Base-by-base conservation (phyloP, 2,797 vertebrate genomes). In the Brachyalestes nurse region DNA sequence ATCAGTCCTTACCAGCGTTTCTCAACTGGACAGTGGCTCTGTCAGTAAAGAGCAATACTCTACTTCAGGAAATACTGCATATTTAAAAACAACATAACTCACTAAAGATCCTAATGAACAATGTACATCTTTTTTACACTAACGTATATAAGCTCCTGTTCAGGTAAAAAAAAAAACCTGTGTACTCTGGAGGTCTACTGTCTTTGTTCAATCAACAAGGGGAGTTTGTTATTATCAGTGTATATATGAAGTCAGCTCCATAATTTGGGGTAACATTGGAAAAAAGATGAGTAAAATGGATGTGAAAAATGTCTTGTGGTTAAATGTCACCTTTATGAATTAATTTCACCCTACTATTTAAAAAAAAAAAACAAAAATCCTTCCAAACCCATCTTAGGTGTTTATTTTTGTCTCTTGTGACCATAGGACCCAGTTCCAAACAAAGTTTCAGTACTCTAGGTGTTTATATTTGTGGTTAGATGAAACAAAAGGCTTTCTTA, bases 1-100 rank as follows among this genome's bases (percentile, higher is more conserved):
- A 47, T 25, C 45, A 79, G 16, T 70, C 72, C 62, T 74, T 60
- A 38, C 14, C 51, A 77, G 40, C 53, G 57, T 66, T 49, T 69
- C 73, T 65, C 6, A 66, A 66, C 75, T 74, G 69, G 51, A 53
- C 23, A 10, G 17, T 21, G 13, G 13, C 45, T 47, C 2, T 12
- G 12, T 47, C 45, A 47, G 9, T 12, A 12, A 47, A 47, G 45
- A 51, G 67, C 75, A 69, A 72, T 66, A 70, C 62, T 70, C 23
- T 62, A 38, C 51, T 49, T 9, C 12, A 53, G 67, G 51, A 75
- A 34, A 25, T 47, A 57, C 51, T 51, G 60, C 23, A 65, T 64
- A 38, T 38, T 40, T n/a, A 49, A 65, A 58, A 71, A 49, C 21
- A 55, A 49, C 1, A 49, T 25, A 70, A 49, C 14, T 21, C 70